Evolutionary conservation across 2,888 invertebrate genomes (phyloP), one percentile per base, ranked within the genome.

Genomic region (Pseudococcus viburni): DNA sequence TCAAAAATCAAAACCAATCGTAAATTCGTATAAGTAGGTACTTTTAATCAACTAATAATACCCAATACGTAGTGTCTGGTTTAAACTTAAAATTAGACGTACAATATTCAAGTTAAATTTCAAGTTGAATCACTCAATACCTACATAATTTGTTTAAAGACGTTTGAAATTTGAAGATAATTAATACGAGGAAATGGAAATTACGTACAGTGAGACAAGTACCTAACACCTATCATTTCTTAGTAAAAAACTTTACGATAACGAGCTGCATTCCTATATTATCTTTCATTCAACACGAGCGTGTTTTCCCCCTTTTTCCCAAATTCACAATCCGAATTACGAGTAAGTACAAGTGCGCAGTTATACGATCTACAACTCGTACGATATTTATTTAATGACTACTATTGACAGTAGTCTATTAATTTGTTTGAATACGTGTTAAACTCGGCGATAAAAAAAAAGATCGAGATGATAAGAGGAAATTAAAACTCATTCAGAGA

Each of bases 331-430:
- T 2, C 5, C 17, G 15, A 55, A 55, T 64, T 64, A 33, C 12
- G 7, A 64, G 12, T 73, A 55, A 55, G 7, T 64, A 33, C 12
- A 33, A 64, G 12, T 73, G 68, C 68, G 68, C 5, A 73, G 68
- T 73, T 73, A 5, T 26, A 73, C 9, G 33, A 73, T 26, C 15
- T 7, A 33, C 33, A 15, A 0, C 12, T 12, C 12, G 19, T 59
- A 19, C 59, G 11, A 59, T 73, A 26, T 26, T 33, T 73, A 12
- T 73, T 73, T 73, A 73, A 73, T 73, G 68, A 73, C 68, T 73
- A 22, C 64, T 22, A 64, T 64, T 64, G 64, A 64, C 64, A 64
- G 22, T 15, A 11, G 3, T 17, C 3, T 64, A 22, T 46, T 46
- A 64, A 64, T 64, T 64, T 64, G 64, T 64, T 64, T 12, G 12